Conservation (phyloP, 1,140 invertebrate species). For the Danaus melanippus region DNA sequence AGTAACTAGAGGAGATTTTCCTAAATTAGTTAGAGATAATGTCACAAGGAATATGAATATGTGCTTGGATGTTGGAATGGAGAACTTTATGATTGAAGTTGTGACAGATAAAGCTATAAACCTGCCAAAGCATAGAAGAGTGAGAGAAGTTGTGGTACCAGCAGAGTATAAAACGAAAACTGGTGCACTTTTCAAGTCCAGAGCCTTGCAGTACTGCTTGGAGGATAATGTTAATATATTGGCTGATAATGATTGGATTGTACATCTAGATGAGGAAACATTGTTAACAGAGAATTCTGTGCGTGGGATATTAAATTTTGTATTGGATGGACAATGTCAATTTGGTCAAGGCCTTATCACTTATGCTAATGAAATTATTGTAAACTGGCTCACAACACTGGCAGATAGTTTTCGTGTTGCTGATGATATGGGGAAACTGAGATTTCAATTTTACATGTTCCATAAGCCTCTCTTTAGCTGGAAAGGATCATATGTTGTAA, state of each 20-base stretch:
- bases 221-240: constrained; percentile 92
- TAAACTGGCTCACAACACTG: constrained; percentile 97
- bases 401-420: constrained; percentile 97
- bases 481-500: constrained; percentile 97
- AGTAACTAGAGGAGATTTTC: constrained; percentile 96
- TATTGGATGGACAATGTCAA: constrained; percentile 93
- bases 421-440: constrained; percentile 96
- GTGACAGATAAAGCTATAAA: constrained; percentile 94
- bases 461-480: constrained; percentile 97
- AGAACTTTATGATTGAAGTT: constrained; percentile 98
- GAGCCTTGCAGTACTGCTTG: constrained; percentile 96
- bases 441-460: constrained; percentile 93
- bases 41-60: constrained; percentile 91
- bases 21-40: constrained; percentile 92
- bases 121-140: constrained; percentile 79
- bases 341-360: constrained; percentile 99
- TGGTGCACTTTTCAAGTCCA: constrained; percentile 94
- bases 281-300: constrained; percentile 93
- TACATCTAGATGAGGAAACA: constrained; percentile 98
- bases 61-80: constrained; percentile 90
- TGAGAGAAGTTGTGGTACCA: constrained; percentile 91
- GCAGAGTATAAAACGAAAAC: constrained; percentile 87
- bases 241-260: constrained; percentile 95
- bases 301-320: constrained; percentile 95
- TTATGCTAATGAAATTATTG: constrained; percentile 96